Evolutionary conservation across 2,113 vertebrate species (phyloP).

Genomic region (Ranitomeya variabilis): DNA sequence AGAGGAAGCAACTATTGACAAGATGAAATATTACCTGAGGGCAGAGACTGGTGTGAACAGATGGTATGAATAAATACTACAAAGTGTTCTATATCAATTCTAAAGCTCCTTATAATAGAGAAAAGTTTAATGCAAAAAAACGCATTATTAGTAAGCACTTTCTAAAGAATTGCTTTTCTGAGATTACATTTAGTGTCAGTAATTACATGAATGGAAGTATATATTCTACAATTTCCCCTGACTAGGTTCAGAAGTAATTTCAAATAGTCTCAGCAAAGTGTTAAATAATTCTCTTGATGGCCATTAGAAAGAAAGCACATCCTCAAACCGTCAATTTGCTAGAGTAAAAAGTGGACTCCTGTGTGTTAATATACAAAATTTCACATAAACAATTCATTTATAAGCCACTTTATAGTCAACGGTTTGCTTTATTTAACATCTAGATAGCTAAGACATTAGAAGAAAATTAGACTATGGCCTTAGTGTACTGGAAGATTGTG

Average conservation of each 20-base stretch:
- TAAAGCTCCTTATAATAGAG: background rate
- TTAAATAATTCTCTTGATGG: slow-evolving; percentile 27
- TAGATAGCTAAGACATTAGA: background rate
- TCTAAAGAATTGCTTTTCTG: background rate
- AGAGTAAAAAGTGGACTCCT: background rate
- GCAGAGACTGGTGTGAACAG: slow-evolving; percentile 38
- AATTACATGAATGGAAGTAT: slow-evolving; percentile 11
- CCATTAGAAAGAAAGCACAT: slow-evolving; percentile 14
- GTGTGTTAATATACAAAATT: background rate
- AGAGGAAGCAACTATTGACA: slow-evolving; percentile 40
- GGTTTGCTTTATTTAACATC: background rate
- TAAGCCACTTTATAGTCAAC: background rate
- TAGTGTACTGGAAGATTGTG: background rate
- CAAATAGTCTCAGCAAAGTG: background rate
- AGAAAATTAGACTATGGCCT: background rate
- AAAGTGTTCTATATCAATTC: slow-evolving; percentile 11
- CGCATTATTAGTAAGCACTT: background rate
- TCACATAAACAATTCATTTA: background rate
- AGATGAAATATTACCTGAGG: slow-evolving; percentile 54
- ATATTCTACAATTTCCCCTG: background rate
- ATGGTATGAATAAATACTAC: slow-evolving; percentile 40
- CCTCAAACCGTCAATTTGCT: background rate
- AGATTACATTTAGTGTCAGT: slow-evolving; percentile 2
- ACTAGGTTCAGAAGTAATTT: slow-evolving; percentile 7
- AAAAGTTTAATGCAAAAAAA: slow-evolving; percentile 46